These are phyloP conservation scores for Dendroctonus valens DNA, from an alignment of 1,140 invertebrate species.

Conservation along the genomic window DNA sequence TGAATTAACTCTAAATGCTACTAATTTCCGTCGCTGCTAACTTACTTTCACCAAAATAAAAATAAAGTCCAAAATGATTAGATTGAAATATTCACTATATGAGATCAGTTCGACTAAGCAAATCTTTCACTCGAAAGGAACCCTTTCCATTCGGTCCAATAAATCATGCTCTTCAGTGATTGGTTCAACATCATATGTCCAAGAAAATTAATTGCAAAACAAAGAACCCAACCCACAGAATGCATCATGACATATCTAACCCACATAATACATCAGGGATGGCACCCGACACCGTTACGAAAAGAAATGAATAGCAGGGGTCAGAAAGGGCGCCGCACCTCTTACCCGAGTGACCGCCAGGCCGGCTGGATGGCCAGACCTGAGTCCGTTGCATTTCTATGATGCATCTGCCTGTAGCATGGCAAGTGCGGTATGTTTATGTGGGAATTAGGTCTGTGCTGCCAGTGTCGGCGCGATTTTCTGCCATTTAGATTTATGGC, in stretches of 20 bases:
- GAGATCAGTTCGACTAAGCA: no score
- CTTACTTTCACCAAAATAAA: no score
- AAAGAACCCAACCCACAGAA: conserved; percentile 8
- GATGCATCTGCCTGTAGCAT: conserved; percentile 19
- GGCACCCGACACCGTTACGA: conserved; percentile 25
- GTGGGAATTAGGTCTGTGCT: conserved; percentile 24
- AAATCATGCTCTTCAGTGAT: no score
- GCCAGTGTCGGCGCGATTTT: conserved; percentile 18
- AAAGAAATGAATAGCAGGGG: conserved; percentile 20
- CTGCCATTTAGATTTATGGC: conserved; percentile 16
- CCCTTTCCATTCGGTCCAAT: no score
- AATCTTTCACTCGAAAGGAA: no score
- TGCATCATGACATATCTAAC: conserved; percentile 25
- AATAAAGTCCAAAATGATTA: no score
- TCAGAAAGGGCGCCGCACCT: conserved; percentile 25
- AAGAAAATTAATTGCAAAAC: not conserved
- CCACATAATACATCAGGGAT: conserved; percentile 30
- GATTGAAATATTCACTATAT: no score
- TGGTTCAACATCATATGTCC: no score
- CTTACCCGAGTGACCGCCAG: conserved; percentile 27
- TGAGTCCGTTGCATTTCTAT: conserved; percentile 11
- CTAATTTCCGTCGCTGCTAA: no score
- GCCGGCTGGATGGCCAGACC: conserved; percentile 26
- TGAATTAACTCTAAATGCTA: no score
- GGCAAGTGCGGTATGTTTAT: conserved; percentile 25